phyloP scores from a whole-genome alignment of 2,888 invertebrate genomes.

The Caenorhabditis macrosperma region DNA sequence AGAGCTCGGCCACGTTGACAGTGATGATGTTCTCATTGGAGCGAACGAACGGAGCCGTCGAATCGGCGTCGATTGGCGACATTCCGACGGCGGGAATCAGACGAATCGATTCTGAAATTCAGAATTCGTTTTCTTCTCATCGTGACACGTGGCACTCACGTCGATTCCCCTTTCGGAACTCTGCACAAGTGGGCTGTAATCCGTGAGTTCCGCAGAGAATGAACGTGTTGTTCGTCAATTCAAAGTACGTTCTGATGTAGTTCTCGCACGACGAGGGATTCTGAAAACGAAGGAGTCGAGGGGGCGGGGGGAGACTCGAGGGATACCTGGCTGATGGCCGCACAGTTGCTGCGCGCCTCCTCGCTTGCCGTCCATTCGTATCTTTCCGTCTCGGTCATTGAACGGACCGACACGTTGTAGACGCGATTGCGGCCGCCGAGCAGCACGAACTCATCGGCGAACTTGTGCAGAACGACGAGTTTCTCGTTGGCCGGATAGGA shows the following conservation, averaged over 20 bases:
- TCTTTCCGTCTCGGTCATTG: slow-evolving; percentile 43
- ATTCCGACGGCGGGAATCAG: slow-evolving; percentile 44
- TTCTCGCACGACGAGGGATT: slow-evolving; percentile 56
- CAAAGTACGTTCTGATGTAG: slow-evolving; percentile 65
- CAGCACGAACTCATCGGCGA: slow-evolving; percentile 25
- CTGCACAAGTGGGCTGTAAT: slow-evolving; percentile 61
- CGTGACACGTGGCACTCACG: slow-evolving; percentile 23
- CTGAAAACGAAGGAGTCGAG: slow-evolving; percentile 15
- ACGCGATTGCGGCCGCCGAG: slow-evolving; percentile 59
- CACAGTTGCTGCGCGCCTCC: slow-evolving; percentile 51
- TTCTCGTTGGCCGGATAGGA: slow-evolving; percentile 34
- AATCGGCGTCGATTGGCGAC: slow-evolving; percentile 56
- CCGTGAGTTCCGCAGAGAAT: slow-evolving; percentile 66
- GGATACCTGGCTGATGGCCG: slow-evolving; percentile 49
- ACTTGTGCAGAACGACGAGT: slow-evolving; percentile 48
- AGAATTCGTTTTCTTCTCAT: background rate
- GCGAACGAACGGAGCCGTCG: slow-evolving; percentile 48
- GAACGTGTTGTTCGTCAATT: slow-evolving; percentile 46
- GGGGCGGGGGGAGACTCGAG: background rate
- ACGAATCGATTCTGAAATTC: slow-evolving; percentile 21
- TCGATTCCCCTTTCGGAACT: slow-evolving; percentile 35
- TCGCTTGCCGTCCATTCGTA: slow-evolving; percentile 59
- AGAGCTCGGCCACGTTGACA: slow-evolving; percentile 57
- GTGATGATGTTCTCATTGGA: slow-evolving; percentile 56
- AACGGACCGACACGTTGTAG: slow-evolving; percentile 57